Evolutionary conservation across 2,797 vertebrate species (phyloP), one percentile per base, ranked within the genome.

Genomic region (Myotis findleyi): DNA sequence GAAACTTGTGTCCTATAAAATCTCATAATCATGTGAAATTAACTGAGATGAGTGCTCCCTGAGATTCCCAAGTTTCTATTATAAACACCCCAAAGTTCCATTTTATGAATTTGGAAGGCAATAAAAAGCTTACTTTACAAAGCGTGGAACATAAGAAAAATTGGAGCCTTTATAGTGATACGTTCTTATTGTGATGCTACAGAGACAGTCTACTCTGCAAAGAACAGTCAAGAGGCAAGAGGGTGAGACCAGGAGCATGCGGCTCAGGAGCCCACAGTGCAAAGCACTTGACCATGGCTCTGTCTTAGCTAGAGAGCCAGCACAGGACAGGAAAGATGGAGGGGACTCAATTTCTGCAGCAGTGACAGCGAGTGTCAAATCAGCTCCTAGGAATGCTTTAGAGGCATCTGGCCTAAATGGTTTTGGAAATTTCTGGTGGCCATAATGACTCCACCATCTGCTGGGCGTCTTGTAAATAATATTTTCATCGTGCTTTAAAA

Each of bases 401-500:
- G 23, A 72, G 4, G 18, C 71, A 83, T 81, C n/a, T 77, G 53
- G 53, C 30, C 38, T 59, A 75, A 38, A 14, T 55, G 38, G 41
- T 79, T 87, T 55, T 64, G n/a, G 49, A 94, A 90, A 93, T 93
- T 79, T 85, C 81, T 82, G 12, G 51, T 73, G 66, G 49, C 55
- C 79, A 51, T 71, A 25, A 62, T 86, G 21, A 41, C 10, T 86
- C 44, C 8, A 69, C 41, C 62, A 75, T 95, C 80, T 87, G 51
- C 49, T 85, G 57, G 53, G 12, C 84, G 3, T 47, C 90, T 92
- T 92, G 6, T 68, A 83, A 92, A 80, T 66, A 57, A 69, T 47
- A n/a, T 89, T 73, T 95, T 81, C 47, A 82, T 71, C 72, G 47
- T 84, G 30, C 17, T 88, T 89, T 94, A 80, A 53, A 93, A 91